Conservation (phyloP, 2,113 vertebrate species). For the Mesoclemmys tuberculata region DNA sequence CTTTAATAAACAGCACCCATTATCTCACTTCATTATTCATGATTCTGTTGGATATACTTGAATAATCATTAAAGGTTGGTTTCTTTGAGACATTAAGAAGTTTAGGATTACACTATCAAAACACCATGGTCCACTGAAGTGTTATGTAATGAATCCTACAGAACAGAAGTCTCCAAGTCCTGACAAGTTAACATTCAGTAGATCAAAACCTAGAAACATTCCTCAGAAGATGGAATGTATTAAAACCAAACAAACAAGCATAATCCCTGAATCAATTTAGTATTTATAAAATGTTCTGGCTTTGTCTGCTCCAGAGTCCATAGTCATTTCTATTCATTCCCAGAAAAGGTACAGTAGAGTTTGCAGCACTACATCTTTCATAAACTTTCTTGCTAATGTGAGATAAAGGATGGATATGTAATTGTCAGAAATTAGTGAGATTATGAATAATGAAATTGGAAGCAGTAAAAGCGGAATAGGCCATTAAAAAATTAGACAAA, state of each 20-base stretch:
- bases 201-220: constrained; percentile 52
- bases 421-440: background rate
- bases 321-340: constrained; percentile 8
- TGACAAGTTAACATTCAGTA: constrained; percentile 34
- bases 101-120: constrained; percentile 24
- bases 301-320: constrained; percentile 27
- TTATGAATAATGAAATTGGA: background rate
- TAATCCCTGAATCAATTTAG: constrained; percentile 39
- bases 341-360: background rate
- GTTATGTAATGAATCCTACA: constrained; percentile 21
- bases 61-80: constrained; percentile 2
- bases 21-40: background rate
- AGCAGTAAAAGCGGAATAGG: background rate
- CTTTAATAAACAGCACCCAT: background rate
- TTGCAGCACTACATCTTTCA: background rate
- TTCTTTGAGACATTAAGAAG: constrained; percentile 20
- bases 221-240: constrained; percentile 55
- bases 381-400: background rate
- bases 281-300: constrained; percentile 43
- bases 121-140: constrained; percentile 30
- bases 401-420: background rate
- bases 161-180: constrained; percentile 34
- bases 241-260: constrained; percentile 53
- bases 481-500: background rate
- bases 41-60: constrained; percentile 11